Conservation (phyloP, 2,888 invertebrate genomes). For the Tetranychus truncatus region DNA sequence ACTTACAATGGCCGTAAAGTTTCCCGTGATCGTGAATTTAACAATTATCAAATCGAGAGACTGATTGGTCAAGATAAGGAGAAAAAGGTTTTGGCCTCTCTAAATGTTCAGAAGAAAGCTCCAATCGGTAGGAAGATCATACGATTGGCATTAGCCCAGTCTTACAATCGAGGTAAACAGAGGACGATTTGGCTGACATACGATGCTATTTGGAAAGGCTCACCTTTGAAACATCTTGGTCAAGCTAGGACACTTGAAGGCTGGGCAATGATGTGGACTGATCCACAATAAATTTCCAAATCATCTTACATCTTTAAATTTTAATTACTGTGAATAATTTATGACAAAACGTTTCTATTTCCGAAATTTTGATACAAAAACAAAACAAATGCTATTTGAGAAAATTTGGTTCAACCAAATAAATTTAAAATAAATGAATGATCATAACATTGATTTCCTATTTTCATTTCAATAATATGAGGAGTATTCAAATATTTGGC, state of each 20-base stretch:
- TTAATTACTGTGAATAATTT: too few species aligned
- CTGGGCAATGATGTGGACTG: slow-evolving; percentile 29
- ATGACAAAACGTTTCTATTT: too few species aligned
- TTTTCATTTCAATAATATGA: too few species aligned
- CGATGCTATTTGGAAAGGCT: not conserved
- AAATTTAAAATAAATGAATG: too few species aligned
- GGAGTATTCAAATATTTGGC: too few species aligned
- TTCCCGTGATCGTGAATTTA: slow-evolving; percentile 2
- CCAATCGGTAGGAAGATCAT: slow-evolving; percentile 10
- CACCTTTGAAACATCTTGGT: not conserved
- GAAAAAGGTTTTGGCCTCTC: not conserved
- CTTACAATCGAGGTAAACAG: slow-evolving; percentile 3
- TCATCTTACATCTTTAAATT: too few species aligned
- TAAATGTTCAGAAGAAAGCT: not conserved
- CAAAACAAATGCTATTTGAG: too few species aligned
- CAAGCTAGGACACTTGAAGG: slow-evolving; percentile 4
- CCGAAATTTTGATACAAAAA: too few species aligned
- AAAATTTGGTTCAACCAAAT: too few species aligned
- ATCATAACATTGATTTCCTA: too few species aligned
- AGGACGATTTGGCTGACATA: slow-evolving; percentile 10
- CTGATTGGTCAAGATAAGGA: not conserved
- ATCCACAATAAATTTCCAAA: slow-evolving; percentile 29
- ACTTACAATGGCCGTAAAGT: not conserved
- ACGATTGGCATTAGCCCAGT: slow-evolving; percentile 9
- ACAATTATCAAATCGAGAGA: slow-evolving; percentile 1